phyloP scores from a whole-genome alignment of 2,797 vertebrate species.

The Delichon dasypus region DNA sequence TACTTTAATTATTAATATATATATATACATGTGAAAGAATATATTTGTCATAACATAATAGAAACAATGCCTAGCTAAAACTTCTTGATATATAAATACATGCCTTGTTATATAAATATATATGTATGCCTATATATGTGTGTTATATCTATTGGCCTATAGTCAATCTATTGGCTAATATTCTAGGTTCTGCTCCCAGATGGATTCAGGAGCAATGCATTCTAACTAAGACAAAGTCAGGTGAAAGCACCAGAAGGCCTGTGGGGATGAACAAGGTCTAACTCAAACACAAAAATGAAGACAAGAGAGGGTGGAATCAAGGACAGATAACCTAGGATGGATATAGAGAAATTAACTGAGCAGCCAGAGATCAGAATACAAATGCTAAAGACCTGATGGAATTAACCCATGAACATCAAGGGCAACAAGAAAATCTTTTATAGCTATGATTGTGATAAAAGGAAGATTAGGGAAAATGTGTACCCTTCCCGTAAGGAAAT shows the following conservation, averaged over 20 bases:
- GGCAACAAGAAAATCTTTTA: neutral
- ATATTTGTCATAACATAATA: neutral
- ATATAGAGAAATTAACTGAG: neutral
- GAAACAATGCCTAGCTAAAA: neutral
- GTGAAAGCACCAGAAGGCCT: neutral
- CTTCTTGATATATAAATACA: neutral
- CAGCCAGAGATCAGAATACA: neutral
- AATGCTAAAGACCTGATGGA: neutral
- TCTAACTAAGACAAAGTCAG: neutral
- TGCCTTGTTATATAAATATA: neutral
- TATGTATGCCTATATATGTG: neutral
- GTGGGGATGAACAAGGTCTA: neutral
- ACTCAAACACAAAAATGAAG: neutral
- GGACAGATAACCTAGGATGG: neutral
- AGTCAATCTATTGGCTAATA: neutral
- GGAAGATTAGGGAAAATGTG: neutral
- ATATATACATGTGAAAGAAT: fast-evolving
- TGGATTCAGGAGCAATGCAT: neutral
- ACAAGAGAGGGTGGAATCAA: neutral
- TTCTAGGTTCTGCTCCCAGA: neutral
- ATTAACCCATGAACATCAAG: neutral
- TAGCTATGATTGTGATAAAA: neutral
- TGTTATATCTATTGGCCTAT: neutral
- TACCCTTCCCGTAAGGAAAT: neutral
- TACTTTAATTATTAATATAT: neutral